phyloP scores from a whole-genome alignment of 1,140 invertebrate genomes.

The Diabrotica virgifera region DNA sequence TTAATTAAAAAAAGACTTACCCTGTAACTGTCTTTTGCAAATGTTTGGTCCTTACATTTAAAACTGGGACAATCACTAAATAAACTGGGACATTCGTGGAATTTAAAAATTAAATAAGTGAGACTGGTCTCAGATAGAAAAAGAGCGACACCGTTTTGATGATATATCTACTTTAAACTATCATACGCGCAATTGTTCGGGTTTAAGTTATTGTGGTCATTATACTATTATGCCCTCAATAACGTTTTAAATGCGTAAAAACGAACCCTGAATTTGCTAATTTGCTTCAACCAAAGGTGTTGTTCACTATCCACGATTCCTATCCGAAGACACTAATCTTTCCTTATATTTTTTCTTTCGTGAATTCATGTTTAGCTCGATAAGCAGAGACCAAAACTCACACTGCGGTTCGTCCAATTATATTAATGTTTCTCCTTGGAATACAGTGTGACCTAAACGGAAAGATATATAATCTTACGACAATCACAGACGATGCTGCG shows the following conservation, averaged over 20 bases:
- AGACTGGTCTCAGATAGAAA: neutral
- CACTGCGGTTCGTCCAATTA: neutral
- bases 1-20: conserved; percentile 25
- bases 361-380: conserved; percentile 5
- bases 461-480: too few species aligned
- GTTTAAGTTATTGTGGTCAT: conserved; percentile 44
- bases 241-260: conserved; percentile 43
- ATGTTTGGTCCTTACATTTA: conserved; percentile 37
- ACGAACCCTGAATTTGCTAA: conserved; percentile 43
- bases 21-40: conserved; percentile 40
- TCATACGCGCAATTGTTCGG: conserved; percentile 39
- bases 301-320: conserved; percentile 29
- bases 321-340: conserved; percentile 25
- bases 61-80: conserved; percentile 19
- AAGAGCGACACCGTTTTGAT: conserved; percentile 33
- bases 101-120: too few species aligned
- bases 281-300: conserved; percentile 37
- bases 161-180: conserved; percentile 38
- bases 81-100: too few species aligned
- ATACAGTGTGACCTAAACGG: too few species aligned
- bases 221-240: conserved; percentile 47
- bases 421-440: conserved; percentile 1
- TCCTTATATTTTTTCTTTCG: conserved; percentile 25
- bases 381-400: neutral
- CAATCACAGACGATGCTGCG: too few species aligned